phyloP scores from a whole-genome alignment of 2,113 vertebrate species.

The Scomber colias region DNA sequence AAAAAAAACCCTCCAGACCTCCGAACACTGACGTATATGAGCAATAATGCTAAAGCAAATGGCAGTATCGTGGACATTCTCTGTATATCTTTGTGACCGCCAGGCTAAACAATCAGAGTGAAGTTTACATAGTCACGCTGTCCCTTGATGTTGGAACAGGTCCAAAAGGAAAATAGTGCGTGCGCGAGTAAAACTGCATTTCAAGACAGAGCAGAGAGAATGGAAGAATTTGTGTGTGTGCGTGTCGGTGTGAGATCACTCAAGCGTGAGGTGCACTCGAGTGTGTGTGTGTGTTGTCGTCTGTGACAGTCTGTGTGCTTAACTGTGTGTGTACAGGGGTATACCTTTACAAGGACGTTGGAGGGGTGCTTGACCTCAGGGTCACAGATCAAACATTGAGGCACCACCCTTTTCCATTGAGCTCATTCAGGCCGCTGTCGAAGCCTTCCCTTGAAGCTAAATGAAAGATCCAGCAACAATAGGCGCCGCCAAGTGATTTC shows the following conservation, averaged over 20 bases:
- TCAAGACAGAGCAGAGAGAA: slow-evolving; percentile 28
- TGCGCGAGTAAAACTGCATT: slow-evolving; percentile 23
- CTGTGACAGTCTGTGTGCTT: slow-evolving; percentile 45
- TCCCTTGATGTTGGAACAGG: slow-evolving; percentile 47
- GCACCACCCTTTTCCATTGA: slow-evolving; percentile 42
- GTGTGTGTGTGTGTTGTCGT: slow-evolving; percentile 57
- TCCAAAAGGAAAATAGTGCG: slow-evolving; percentile 30
- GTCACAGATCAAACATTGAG: slow-evolving; percentile 68
- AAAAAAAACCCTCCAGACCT: slow-evolving; percentile 1
- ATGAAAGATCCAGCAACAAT: slow-evolving; percentile 66
- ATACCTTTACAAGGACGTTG: slow-evolving; percentile 59
- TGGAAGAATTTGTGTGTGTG: slow-evolving; percentile 46
- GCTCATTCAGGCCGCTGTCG: slow-evolving; percentile 54
- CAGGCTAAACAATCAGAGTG: slow-evolving; percentile 75
- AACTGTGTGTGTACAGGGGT: slow-evolving; percentile 46
- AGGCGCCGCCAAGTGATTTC: slow-evolving; percentile 47
- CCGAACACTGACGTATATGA: background rate
- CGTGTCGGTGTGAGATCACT: slow-evolving; percentile 40
- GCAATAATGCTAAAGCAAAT: slow-evolving; percentile 47
- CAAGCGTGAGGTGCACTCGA: slow-evolving; percentile 52
- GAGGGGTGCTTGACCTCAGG: slow-evolving; percentile 64
- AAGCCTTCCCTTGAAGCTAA: slow-evolving; percentile 60
- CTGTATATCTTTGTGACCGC: slow-evolving; percentile 67
- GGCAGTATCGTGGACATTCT: slow-evolving; percentile 43
- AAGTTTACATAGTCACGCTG: slow-evolving; percentile 72